A percentile compares a stretch with the other conserved stretches of the same genome.
Evolutionary conservation across 53 echinoderm and acorn worm species (phyloP).

Genomic region (Actinopyga echinites): DNA sequence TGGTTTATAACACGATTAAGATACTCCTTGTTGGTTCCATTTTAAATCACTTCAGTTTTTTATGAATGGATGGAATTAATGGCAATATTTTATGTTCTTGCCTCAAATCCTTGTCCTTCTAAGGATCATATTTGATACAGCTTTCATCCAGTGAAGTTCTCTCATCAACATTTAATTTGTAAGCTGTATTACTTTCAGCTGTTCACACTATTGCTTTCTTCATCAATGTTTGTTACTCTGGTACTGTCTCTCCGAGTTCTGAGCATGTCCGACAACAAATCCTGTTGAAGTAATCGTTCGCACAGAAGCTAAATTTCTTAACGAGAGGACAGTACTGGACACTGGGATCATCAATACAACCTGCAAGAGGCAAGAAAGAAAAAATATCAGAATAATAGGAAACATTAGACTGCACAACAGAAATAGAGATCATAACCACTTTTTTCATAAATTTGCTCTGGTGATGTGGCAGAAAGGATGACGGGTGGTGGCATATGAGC

Average conservation of each 20-base stretch:
- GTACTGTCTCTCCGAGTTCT: conserved; percentile 3
- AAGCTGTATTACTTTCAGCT: not conserved
- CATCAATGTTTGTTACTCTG: not conserved
- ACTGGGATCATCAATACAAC: conserved; percentile 71
- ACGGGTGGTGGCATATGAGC: too few relatives aligned
- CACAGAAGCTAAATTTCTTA: conserved; percentile 89
- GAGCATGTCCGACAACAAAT: conserved; percentile 86
- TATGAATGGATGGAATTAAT: too few relatives aligned
- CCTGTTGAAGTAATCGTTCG: conserved; percentile 82
- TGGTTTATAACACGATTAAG: too few relatives aligned
- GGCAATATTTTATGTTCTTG: too few relatives aligned
- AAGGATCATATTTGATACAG: too few relatives aligned
- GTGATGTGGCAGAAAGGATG: too few relatives aligned
- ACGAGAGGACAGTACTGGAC: conserved; percentile 88
- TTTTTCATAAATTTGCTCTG: not conserved
- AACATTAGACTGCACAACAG: not conserved
- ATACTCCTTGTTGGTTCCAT: too few relatives aligned
- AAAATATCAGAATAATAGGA: not conserved
- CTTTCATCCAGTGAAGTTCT: too few relatives aligned
- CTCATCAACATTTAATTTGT: too few relatives aligned
- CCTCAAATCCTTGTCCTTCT: too few relatives aligned
- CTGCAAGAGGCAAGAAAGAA: conserved; percentile 47
- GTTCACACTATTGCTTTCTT: not conserved
- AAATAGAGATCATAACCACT: not conserved
- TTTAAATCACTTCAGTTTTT: too few relatives aligned